Evolutionary conservation across 2,797 vertebrate species (phyloP).

Genomic region (Setipinna tenuifilis): DNA sequence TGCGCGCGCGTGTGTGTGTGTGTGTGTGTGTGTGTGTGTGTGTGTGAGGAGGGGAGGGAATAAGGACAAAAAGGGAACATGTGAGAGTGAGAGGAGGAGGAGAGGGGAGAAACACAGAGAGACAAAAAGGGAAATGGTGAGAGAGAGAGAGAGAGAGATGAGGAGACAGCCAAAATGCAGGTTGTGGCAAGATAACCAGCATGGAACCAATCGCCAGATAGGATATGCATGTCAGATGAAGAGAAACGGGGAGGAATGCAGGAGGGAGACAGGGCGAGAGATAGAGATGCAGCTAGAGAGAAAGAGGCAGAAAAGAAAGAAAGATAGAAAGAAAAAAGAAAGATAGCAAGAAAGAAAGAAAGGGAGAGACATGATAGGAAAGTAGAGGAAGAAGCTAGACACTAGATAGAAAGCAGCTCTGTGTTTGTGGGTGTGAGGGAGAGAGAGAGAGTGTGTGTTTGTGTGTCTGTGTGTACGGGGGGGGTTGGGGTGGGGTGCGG

Average conservation of each 20-base stretch:
- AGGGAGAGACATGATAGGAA: not conserved
- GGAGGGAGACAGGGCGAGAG: not conserved
- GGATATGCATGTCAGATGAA: constrained; percentile 24
- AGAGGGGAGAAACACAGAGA: not conserved
- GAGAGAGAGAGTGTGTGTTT: not conserved
- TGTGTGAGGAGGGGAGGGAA: constrained; percentile 17
- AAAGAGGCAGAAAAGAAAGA: not conserved
- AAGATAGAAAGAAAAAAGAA: not conserved
- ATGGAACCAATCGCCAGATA: constrained; percentile 21
- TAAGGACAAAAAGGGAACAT: not conserved
- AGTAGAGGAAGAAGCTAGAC: not conserved
- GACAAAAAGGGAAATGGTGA: not conserved
- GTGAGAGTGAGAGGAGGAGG: not conserved
- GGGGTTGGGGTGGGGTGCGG: not conserved
- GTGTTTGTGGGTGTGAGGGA: not conserved
- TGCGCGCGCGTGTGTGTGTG: constrained; percentile 55
- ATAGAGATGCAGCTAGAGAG: not conserved
- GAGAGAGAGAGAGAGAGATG: not conserved
- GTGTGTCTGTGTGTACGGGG: not conserved
- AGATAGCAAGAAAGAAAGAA: not conserved
- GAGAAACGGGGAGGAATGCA: not conserved
- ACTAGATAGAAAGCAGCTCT: not conserved
- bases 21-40: constrained; percentile 64
- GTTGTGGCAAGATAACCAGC: not conserved
- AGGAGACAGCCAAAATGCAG: not conserved